Evolutionary conservation across 1,140 invertebrate genomes (phyloP), one percentile per base, ranked within the genome.

Genomic region (Leptopilina boulardi): DNA sequence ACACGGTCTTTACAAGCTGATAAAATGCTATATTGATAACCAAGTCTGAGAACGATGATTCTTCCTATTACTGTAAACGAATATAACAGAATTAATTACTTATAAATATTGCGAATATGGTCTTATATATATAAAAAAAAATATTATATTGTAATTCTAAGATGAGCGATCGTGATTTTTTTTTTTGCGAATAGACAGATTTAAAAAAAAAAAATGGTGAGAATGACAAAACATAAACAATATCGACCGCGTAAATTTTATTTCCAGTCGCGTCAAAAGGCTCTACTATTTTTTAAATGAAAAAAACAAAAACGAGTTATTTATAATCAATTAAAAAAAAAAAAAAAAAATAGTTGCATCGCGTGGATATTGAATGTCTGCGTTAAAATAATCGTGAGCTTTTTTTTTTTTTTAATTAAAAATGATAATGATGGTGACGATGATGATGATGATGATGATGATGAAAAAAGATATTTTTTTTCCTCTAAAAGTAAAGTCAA

Each of bases 1-100:
- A 15, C 71, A 73, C 34, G 38, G 75, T 77, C 71, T 47, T 19
- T 73, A 44, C 38, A 44, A 75, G 81, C n/a, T 34, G 78, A 77
- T 79, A 15, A 82, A 80, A 47, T 30, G 26, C 26, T 82, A 83
- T n/a, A n/a, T 80, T 75, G 71, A 84, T 83, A 82, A 83, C 75
- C 59, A 86, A 84, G 84, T 84, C 84, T 86, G 79, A 82, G 79
- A 70, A 75, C 78, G 54, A 75, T 72, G 77, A 80, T 81, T 86
- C 83, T 86, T 86, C 84, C 84, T 86, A 85, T 78, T 82, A 84
- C 83, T 82, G 72, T 85, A 84, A 38, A 85, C 66, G 77, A 80
- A 79, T 82, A 78, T 80, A 83, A 82, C 78, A 84, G 77, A 84
- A 80, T 80, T 85, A 83, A 79, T 85, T 83, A 86, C 84, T 85